Evolutionary conservation across 2,888 invertebrate species (phyloP), one percentile per base, ranked within the genome.

Genomic region (Rhopalosiphum nymphaeae): DNA sequence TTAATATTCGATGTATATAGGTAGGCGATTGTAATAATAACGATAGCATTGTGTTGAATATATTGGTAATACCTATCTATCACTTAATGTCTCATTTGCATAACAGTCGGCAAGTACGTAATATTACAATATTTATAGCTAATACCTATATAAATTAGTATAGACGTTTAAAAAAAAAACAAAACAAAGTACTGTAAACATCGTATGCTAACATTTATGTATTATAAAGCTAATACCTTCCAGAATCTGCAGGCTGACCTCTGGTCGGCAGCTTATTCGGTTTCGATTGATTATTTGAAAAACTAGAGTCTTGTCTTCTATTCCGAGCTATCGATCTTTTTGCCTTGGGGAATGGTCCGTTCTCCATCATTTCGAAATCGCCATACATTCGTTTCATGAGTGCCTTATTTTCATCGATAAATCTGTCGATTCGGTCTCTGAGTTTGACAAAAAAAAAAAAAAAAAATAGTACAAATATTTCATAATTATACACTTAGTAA

Each of bases 341-440:
- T 4, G 84, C 61, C 49, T 86, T 94, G 0, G 89, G 93, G 53
- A 94, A 94, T 13, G 93, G 93, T 0, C 93, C 93, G 16, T 94
- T 94, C 36, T 94, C 93, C 93, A 94, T 94, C 93, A 94, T 94
- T 94, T 95, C 97, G 95, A 98, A 98, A 95, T 98, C 98, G 0
- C 99, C 99, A 96, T 98, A 98, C 99, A 99, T 99, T 94, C 98
- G 97, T 95, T 98, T 97, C 97, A 98, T 98, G 95, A 99, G 96
- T 94, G 98, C 98, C 96, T 99, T 99, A 96, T 99, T 99, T 96
- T 99, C 98, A 95, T 99, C 98, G 95, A 99, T 99, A 96, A 98
- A 99, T 95, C 97, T 97, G 96, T 98, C 98, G 96, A 99, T 99
- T 96, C 98, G 97, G 95, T 98, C 98, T 96, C 98, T 99, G 96